Conservation (phyloP, 2,113 vertebrate genomes). For the Elephas maximus region DNA sequence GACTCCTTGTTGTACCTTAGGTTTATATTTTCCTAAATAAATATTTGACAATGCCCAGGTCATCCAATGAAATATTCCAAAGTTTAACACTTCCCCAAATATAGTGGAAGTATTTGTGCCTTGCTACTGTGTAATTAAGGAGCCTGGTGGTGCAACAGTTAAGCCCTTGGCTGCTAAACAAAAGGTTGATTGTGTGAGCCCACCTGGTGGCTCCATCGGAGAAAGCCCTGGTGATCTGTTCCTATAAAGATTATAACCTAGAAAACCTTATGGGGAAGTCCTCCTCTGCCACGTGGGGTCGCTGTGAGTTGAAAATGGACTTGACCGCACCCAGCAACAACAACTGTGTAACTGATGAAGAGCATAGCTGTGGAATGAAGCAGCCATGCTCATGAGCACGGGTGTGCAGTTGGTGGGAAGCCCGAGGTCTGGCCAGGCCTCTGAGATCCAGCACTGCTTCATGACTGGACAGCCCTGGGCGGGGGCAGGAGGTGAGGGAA, state of each 20-base stretch:
- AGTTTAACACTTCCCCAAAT: background rate
- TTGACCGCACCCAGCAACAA: too few species aligned
- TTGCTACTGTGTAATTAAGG: background rate
- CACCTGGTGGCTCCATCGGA: too few species aligned
- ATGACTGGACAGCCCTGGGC: background rate
- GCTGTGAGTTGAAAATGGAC: too few species aligned
- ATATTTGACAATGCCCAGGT: background rate
- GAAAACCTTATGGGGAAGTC: too few species aligned
- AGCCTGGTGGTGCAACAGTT: too few species aligned
- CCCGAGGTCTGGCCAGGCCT: background rate
- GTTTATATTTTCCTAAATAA: background rate
- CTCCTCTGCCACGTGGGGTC: too few species aligned
- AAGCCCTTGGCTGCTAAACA: too few species aligned
- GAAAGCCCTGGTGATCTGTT: too few species aligned
- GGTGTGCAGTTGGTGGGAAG: too few species aligned
- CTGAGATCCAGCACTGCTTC: background rate
- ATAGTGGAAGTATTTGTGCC: fast-evolving
- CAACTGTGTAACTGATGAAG: fast-evolving
- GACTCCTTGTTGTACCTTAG: background rate
- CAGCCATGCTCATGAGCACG: background rate
- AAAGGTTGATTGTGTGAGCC: too few species aligned
- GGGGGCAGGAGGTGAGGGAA: background rate
- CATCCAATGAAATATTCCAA: background rate
- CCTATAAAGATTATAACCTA: too few species aligned
- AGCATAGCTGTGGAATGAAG: too few species aligned